Evolutionary conservation across 2,888 invertebrate species (phyloP).

Genomic region (Petrolisthes cinctipes): DNA sequence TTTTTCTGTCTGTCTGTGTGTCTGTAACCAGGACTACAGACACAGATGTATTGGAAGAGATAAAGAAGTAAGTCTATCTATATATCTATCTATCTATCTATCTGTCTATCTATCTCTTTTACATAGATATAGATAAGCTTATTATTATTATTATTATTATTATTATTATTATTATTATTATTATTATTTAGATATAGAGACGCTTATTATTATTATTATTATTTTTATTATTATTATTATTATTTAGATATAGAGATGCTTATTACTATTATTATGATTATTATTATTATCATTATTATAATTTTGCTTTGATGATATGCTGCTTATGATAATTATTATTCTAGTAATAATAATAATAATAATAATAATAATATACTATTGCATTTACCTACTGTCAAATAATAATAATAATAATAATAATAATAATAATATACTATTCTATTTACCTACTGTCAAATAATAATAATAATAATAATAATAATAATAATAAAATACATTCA

Average conservation of each 20-base stretch:
- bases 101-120: neutral
- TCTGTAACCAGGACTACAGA: neutral
- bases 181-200: neutral
- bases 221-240: conserved; percentile 21
- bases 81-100: neutral
- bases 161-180: conserved; percentile 8
- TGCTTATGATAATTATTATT: neutral
- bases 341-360: neutral
- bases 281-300: no score
- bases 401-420: no score
- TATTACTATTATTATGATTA: no score
- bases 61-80: conserved; percentile 13
- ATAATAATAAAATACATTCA: neutral
- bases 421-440: no score
- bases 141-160: conserved; percentile 22
- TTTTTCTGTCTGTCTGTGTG: neutral
- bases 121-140: neutral
- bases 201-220: conserved; percentile 13
- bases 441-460: no score
- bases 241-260: neutral
- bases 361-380: neutral
- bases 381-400: no score
- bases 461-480: no score
- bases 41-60: conserved; percentile 10
- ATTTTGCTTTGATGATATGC: neutral